A percentile compares a stretch with the other conserved stretches of the same genome.
Evolutionary conservation across 2,113 vertebrate species (phyloP).

Genomic region (Leucopternis melanops): DNA sequence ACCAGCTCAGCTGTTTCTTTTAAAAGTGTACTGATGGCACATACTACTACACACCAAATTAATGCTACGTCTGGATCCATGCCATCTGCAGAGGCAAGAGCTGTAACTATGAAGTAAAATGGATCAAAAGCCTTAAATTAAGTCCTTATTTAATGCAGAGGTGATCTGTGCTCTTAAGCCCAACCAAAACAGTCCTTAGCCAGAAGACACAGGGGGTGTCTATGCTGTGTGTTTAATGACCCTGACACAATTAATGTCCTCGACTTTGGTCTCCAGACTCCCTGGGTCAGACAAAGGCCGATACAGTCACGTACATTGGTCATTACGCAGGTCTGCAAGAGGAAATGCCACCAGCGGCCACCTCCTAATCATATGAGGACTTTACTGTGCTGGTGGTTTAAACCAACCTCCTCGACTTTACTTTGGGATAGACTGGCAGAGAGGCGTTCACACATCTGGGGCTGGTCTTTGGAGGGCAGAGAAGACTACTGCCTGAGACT

Average conservation of each 20-base stretch:
- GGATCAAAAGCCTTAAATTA: slow-evolving; percentile 20
- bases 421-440: neutral
- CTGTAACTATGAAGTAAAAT: neutral
- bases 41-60: neutral
- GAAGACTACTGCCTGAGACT: neutral
- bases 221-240: neutral
- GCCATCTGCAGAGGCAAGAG: neutral
- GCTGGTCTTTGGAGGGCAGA: neutral
- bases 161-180: neutral
- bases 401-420: neutral
- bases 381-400: neutral
- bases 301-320: accelerated
- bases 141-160: neutral
- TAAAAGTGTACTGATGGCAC: neutral
- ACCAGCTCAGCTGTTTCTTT: neutral
- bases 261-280: neutral
- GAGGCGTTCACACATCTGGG: neutral
- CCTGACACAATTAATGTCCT: neutral
- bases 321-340: neutral
- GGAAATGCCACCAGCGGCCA: neutral
- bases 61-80: neutral
- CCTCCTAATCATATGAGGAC: neutral
- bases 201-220: neutral
- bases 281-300: neutral
- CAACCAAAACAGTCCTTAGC: neutral